These are phyloP conservation scores for Urocitellus parryii DNA, from an alignment of 2,113 vertebrate genomes.

Conservation along the genomic window DNA sequence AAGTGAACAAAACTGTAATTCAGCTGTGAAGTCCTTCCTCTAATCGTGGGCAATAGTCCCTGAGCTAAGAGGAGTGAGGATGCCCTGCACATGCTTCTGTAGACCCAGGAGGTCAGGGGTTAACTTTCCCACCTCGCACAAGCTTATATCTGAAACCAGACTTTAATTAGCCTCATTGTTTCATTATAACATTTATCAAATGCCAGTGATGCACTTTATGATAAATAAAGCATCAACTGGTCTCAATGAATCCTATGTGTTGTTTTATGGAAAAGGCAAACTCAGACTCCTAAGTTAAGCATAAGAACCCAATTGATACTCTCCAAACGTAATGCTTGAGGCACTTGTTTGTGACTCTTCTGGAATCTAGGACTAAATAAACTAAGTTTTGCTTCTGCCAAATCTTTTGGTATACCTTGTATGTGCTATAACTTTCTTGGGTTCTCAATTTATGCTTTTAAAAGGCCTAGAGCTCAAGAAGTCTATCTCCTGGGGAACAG, in stretches of 20 bases:
- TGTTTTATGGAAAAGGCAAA: neutral
- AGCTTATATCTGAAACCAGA: neutral
- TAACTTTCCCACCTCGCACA: neutral
- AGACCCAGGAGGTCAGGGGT: neutral
- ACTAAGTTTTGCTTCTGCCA: neutral
- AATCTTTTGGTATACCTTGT: neutral
- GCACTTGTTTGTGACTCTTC: neutral
- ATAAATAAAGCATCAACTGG: neutral
- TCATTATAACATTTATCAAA: slow-evolving; percentile 36
- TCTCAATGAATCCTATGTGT: neutral
- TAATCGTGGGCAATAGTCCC: neutral
- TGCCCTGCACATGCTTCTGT: neutral
- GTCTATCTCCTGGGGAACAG: neutral
- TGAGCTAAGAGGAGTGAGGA: neutral
- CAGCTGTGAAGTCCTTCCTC: neutral
- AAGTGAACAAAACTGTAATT: neutral
- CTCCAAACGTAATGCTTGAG: neutral
- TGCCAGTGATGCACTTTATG: neutral
- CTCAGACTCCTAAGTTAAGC: neutral
- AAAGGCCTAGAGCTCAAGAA: neutral
- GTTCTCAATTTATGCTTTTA: neutral
- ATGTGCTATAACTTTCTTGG: neutral
- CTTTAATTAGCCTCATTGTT: neutral
- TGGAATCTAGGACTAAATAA: neutral
- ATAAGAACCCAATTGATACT: neutral